Base-by-base conservation (phyloP, 2,113 vertebrate species). In the Shinisaurus crocodilurus region DNA sequence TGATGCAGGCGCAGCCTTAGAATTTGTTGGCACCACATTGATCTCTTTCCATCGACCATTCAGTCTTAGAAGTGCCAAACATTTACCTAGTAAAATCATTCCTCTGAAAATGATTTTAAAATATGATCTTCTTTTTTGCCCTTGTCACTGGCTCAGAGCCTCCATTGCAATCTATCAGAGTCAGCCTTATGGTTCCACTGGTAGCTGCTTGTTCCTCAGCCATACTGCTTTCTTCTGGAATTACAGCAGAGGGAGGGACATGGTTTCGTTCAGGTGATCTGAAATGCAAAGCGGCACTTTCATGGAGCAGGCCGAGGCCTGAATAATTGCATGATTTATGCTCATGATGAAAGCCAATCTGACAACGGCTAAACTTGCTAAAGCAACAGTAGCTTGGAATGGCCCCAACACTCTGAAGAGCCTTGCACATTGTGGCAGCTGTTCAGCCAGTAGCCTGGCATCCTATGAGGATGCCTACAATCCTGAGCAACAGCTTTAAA, bases 241-340 rank as follows among this genome's bases (percentile, higher is more conserved):
- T 0, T 0, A 37, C 6, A 0, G 0, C 32, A 67, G 60, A 27
- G 37, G 93, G 12, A 70, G 48, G 65, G 18, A 87, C n/a, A 43
- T 80, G 32, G 57, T 12, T 54, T 20, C 84, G 84, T 92, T 82
- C 85, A 92, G 83, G 85, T 83, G 54, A 90, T 57, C 54, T 48
- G 87, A 90, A 94, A 90, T 5, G n/a, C 7, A 6, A 80, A 88
- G 50, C 69, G 1, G n/a, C 45, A 74, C 37, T 91, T 83, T 48
- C 0, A 0, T 0, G 0, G 4, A 43, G 54, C 0, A 37, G 57
- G 70, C 0, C 0, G 45, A 93, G 93, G 27, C 77, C 89, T 70
- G 70, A 86, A 88, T 93, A 94, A 96, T 77, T 90, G 88, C 0
- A 1, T 92, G 92, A 92, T 95, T 93, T 95, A 85, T 89, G 87